phyloP scores from a whole-genome alignment of 2,888 invertebrate species.

The Archaeoteleia sp. region DNA sequence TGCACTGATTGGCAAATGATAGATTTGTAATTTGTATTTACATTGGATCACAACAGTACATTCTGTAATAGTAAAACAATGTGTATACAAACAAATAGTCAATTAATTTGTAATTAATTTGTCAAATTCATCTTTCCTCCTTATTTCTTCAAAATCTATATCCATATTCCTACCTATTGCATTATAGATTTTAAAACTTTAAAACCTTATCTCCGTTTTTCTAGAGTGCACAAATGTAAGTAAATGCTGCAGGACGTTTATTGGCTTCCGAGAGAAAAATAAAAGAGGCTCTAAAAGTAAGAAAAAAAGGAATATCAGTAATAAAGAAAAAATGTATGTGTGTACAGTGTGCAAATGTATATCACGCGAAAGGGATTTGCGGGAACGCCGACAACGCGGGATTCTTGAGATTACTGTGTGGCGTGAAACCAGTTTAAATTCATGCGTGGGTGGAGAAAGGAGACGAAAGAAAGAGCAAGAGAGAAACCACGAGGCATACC shows the following conservation, averaged over 20 bases:
- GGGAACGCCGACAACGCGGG: slow-evolving; percentile 40
- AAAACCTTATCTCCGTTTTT: not conserved
- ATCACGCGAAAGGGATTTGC: slow-evolving; percentile 33
- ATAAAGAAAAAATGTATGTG: slow-evolving; percentile 9
- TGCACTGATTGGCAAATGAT: too few species aligned
- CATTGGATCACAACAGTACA: too few species aligned
- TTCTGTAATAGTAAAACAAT: too few species aligned
- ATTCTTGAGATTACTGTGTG: slow-evolving; percentile 50
- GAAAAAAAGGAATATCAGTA: slow-evolving; percentile 13
- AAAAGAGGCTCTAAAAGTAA: not conserved
- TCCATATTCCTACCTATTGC: too few species aligned
- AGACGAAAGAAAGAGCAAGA: slow-evolving; percentile 12
- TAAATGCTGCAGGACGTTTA: slow-evolving; percentile 6
- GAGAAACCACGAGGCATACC: slow-evolving; percentile 13
- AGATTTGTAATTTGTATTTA: too few species aligned
- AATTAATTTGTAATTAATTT: too few species aligned
- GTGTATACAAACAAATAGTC: too few species aligned
- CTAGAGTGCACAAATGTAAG: not conserved
- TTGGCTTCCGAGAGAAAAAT: slow-evolving; percentile 10
- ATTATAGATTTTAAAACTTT: slow-evolving; percentile 2
- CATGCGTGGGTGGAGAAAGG: slow-evolving; percentile 32
- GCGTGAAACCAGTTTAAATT: slow-evolving; percentile 53
- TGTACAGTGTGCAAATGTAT: slow-evolving; percentile 8
- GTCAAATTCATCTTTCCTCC: too few species aligned
- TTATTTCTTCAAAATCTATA: too few species aligned